Percentiles rank a stretch among this genome's conserved stretches.
These are phyloP conservation scores for Lithobius niger DNA, from an alignment of 1,140 invertebrate species.

Conservation along the genomic window DNA sequence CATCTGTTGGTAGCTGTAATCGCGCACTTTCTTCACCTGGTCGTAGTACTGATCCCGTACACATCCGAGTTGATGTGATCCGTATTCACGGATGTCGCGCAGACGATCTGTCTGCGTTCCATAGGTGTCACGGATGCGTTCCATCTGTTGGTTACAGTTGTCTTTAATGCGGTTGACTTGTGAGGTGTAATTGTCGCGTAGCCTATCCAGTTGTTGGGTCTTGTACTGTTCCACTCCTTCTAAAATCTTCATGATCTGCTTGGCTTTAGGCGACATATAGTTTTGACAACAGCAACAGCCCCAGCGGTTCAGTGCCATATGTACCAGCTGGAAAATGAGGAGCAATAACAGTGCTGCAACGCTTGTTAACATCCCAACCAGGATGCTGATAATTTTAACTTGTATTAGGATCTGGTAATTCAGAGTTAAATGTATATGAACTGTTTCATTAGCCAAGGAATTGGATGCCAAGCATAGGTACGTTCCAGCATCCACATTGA, in stretches of 20 bases:
- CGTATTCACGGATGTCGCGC: slow-evolving; percentile 76
- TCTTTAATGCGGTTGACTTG: slow-evolving; percentile 82
- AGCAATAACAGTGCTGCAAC: slow-evolving; percentile 62
- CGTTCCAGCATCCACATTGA: slow-evolving; percentile 63
- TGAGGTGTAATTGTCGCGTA: slow-evolving; percentile 79
- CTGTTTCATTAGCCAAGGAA: slow-evolving; percentile 57
- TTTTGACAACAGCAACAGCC: slow-evolving; percentile 44
- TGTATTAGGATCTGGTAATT: slow-evolving; percentile 65
- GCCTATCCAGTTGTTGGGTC: slow-evolving; percentile 61
- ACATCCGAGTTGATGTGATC: slow-evolving; percentile 62
- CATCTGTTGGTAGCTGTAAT: slow-evolving; percentile 75
- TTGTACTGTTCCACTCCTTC: slow-evolving; percentile 84
- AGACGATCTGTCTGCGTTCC: slow-evolving; percentile 71
- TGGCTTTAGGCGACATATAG: slow-evolving; percentile 53
- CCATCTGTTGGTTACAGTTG: slow-evolving; percentile 82
- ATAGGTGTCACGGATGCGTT: slow-evolving; percentile 84
- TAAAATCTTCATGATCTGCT: slow-evolving; percentile 55
- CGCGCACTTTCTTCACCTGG: slow-evolving; percentile 51
- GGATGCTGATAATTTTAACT: slow-evolving; percentile 66
- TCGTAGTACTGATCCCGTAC: slow-evolving; percentile 83
- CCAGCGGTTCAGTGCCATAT: slow-evolving; percentile 26
- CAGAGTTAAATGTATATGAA: slow-evolving; percentile 55
- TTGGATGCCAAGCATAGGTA: slow-evolving; percentile 79
- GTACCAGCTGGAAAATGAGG: slow-evolving; percentile 56
- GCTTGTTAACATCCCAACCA: slow-evolving; percentile 63